Evolutionary conservation across 2,113 vertebrate species (phyloP), one percentile per base, ranked within the genome.

Genomic region (Saguinus midas): DNA sequence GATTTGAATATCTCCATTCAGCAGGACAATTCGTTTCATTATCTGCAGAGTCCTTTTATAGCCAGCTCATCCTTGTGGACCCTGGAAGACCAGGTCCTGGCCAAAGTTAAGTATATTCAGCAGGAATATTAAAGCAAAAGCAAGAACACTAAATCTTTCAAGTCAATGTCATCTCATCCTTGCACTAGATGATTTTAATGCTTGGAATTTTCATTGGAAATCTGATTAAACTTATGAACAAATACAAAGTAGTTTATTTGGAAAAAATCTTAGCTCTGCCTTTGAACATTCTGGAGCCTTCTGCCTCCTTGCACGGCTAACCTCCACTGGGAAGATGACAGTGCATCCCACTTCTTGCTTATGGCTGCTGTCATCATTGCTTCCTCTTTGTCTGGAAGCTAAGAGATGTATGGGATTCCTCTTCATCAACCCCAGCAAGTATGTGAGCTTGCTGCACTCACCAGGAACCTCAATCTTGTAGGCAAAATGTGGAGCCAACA

Each of bases 1-100:
- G 81, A 93, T 40, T 88, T 93, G 48, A 96, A 58, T 78, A 80
- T 92, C 82, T 61, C 92, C 80, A 94, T 89, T 92, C 81, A 87
- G 45, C 11, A 43, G 18, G 37, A 87, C 90, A 66, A 92, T 85
- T 78, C 66, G 80, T 81, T 94, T 90, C 70, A 35, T 87, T 90
- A 66, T 91, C 57, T 78, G 25, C 91, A 81, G 64, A 66, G 45
- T 73, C 50, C 66, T 82, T 80, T 50, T 70, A 29, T 7, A 88
- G 95, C 82, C 76, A 92, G 43, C 68, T 85, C 72, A 92, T 82
- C 76, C 93, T 78, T 25, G 40, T 55, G 40, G 45, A 25, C 27
- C 55, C n/a, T 45, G 81, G 37, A 80, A 85, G 68, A 37, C 35
- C 13, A 84, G 21, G 32, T 68, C 37, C 61, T 80, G 35, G 73